phyloP scores from a whole-genome alignment of 2,888 invertebrate genomes.

The Matsumyia berberina region DNA sequence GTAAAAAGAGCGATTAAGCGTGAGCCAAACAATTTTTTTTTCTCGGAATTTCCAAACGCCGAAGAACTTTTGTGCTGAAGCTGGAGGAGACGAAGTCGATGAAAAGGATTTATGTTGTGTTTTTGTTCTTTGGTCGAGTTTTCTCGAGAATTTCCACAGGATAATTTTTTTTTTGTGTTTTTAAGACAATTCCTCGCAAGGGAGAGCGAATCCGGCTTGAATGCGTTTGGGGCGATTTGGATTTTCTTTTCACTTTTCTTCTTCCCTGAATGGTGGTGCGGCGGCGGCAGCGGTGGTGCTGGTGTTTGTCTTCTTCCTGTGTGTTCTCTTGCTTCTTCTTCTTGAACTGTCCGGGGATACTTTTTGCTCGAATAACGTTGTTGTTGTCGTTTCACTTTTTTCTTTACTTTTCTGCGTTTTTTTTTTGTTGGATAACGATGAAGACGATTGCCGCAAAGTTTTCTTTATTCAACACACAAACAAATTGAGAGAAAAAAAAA shows the following conservation, averaged over 20 bases:
- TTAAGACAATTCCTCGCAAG: neutral
- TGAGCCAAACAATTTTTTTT: neutral
- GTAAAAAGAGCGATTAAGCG: constrained; percentile 25
- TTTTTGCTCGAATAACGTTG: constrained; percentile 62
- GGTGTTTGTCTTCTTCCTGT: constrained; percentile 52
- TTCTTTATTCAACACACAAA: constrained; percentile 49
- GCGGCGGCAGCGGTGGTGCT: constrained; percentile 28
- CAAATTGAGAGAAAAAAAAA: no score
- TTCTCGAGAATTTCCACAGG: no score
- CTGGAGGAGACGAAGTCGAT: no score
- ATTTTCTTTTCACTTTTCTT: constrained; percentile 58
- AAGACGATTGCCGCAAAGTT: constrained; percentile 56
- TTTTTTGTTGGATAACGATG: constrained; percentile 63
- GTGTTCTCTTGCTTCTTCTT: constrained; percentile 54
- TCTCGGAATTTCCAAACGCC: neutral
- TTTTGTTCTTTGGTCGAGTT: no score
- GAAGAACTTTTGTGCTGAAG: constrained; percentile 6
- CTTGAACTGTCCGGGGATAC: constrained; percentile 66
- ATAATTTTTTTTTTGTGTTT: neutral
- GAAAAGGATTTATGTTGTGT: constrained; percentile 17
- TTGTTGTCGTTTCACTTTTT: constrained; percentile 56
- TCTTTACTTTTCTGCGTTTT: constrained; percentile 15
- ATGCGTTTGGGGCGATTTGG: constrained; percentile 1
- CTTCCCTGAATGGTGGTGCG: constrained; percentile 56
- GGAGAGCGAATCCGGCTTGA: constrained; percentile 2